phyloP scores from a whole-genome alignment of 2,113 vertebrate species.

The Miniopterus natalensis region DNA sequence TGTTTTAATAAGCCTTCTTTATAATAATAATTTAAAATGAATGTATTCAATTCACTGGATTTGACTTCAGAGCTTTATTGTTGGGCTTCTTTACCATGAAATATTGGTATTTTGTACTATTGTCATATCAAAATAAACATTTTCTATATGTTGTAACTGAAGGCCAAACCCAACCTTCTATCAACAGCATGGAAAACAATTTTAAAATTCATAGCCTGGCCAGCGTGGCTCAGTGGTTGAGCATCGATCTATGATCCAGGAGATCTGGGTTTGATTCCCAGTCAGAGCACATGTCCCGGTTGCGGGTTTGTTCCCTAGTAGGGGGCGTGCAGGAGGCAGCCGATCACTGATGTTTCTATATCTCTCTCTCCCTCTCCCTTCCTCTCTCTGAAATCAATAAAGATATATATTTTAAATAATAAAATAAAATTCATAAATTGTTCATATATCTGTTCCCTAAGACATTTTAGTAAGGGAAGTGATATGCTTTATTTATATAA shows the following conservation, averaged over 20 bases:
- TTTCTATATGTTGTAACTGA: conserved; percentile 16
- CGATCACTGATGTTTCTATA: too few species aligned
- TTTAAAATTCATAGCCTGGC: not conserved
- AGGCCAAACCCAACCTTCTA: not conserved
- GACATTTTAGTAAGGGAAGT: conserved; percentile 37
- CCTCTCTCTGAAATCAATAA: too few species aligned
- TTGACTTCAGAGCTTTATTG: conserved; percentile 50
- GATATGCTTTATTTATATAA: conserved; percentile 19
- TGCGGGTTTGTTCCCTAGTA: too few species aligned
- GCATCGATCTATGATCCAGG: too few species aligned
- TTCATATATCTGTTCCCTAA: conserved; percentile 16
- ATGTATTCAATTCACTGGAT: not conserved
- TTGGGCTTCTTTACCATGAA: not conserved
- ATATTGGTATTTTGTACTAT: not conserved
- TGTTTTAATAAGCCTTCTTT: conserved; percentile 40
- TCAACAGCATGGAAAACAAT: conserved; percentile 1
- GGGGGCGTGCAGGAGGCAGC: too few species aligned
- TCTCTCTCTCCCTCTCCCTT: too few species aligned
- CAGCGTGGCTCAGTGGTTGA: too few species aligned
- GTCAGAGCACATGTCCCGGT: too few species aligned
- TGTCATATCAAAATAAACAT: conserved; percentile 15
- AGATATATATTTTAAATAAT: too few species aligned
- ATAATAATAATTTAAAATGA: conserved; percentile 45
- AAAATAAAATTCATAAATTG: not conserved
- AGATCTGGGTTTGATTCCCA: too few species aligned